Conservation (phyloP, 2,888 invertebrate species). For the Hypsopygia costalis region DNA sequence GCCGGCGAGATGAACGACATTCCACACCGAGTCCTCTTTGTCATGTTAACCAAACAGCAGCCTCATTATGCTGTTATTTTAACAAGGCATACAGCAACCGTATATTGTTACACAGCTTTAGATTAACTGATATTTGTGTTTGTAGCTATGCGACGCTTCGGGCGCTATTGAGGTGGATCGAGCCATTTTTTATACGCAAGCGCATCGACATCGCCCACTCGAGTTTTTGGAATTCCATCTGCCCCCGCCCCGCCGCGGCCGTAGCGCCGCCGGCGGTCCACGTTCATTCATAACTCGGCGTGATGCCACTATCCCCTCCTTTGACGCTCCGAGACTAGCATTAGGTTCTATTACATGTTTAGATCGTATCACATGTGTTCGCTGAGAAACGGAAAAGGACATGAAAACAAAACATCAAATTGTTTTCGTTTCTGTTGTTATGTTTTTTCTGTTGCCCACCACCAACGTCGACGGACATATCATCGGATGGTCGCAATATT, state of each 20-base stretch:
- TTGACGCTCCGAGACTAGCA: conserved; percentile 20
- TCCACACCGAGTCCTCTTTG: conserved; percentile 57
- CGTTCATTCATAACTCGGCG: conserved; percentile 74
- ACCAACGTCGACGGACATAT: conserved; percentile 46
- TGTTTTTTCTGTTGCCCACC: conserved; percentile 45
- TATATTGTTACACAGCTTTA: conserved; percentile 15
- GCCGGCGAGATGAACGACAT: conserved; percentile 64
- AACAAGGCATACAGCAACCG: conserved; percentile 47
- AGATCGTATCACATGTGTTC: conserved; percentile 46
- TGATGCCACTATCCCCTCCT: conserved; percentile 45
- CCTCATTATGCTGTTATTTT: conserved; percentile 75
- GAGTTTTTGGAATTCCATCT: conserved; percentile 73
- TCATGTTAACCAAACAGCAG: conserved; percentile 72
- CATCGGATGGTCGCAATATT: conserved; percentile 14
- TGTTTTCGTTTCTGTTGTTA: conserved; percentile 53
- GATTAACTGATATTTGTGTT: conserved; percentile 35
- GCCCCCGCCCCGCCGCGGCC: conserved; percentile 25
- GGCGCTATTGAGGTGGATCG: conserved; percentile 55
- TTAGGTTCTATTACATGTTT: conserved; percentile 26
- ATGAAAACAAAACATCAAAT: conserved; percentile 57
- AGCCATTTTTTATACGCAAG: conserved; percentile 54
- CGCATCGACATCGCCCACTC: conserved; percentile 63
- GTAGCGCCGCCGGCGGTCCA: conserved; percentile 51
- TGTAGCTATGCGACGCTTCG: conserved; percentile 34
- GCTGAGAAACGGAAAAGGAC: conserved; percentile 52